These are phyloP conservation scores for Lepus europaeus DNA, from an alignment of 2,113 vertebrate genomes.

Conservation along the genomic window DNA sequence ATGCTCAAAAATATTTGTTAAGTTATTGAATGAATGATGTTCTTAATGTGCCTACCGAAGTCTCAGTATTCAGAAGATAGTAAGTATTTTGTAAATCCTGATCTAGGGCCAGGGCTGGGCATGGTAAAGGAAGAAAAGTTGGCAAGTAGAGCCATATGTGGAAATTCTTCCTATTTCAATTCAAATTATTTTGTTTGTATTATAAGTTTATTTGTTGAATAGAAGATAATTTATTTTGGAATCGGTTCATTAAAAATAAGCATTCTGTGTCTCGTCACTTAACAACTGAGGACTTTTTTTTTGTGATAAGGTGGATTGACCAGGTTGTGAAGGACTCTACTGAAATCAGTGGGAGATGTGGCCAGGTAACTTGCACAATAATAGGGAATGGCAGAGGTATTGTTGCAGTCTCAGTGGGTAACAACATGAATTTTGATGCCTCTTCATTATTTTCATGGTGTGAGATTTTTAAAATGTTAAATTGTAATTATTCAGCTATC, in stretches of 20 bases:
- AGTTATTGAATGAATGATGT: background rate
- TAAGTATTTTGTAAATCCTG: background rate
- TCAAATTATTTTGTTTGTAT: background rate
- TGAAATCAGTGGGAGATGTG: background rate
- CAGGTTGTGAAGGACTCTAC: background rate
- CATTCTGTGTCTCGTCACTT: background rate
- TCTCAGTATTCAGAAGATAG: background rate
- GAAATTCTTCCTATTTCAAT: background rate
- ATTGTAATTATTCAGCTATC: background rate
- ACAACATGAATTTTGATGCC: background rate
- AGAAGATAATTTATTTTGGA: conserved; percentile 21
- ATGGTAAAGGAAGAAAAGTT: background rate
- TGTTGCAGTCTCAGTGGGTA: background rate
- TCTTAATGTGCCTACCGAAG: background rate
- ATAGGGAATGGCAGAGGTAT: background rate
- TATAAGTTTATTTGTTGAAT: background rate
- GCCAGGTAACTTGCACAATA: background rate
- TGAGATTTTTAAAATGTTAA: conserved; percentile 28
- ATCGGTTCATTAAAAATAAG: background rate
- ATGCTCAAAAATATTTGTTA: background rate
- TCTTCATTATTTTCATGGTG: background rate
- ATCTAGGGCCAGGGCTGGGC: background rate
- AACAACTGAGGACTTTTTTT: background rate
- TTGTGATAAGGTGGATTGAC: background rate
- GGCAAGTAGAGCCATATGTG: background rate